Conservation (phyloP, 2,888 invertebrate species). For the Sphaerophoria rueppellii region DNA sequence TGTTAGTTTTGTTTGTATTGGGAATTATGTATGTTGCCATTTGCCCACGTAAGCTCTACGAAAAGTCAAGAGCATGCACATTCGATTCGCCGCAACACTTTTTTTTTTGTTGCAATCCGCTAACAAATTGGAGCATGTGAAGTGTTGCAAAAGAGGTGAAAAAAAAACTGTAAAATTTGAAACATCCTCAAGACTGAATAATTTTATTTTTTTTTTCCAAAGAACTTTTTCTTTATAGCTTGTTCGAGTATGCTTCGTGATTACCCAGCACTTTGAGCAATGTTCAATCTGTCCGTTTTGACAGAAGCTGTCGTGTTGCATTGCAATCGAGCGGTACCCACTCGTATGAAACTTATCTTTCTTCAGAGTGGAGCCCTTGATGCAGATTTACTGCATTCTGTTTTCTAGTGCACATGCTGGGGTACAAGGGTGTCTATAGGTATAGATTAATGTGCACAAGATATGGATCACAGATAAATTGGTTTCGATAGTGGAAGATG, state of each 20-base stretch:
- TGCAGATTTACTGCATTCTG: slow-evolving; percentile 31
- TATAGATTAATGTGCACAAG: slow-evolving; percentile 67
- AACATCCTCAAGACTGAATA: slow-evolving; percentile 18
- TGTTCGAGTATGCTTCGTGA: slow-evolving; percentile 18
- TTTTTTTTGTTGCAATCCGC: slow-evolving; percentile 48
- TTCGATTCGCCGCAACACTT: slow-evolving; percentile 42
- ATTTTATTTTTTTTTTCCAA: not conserved
- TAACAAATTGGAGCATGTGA: slow-evolving; percentile 61
- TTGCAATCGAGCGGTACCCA: slow-evolving; percentile 56
- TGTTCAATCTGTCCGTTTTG: slow-evolving; percentile 71
- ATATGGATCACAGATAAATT: slow-evolving; percentile 73
- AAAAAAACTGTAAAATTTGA: not conserved
- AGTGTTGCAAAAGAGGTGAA: slow-evolving; percentile 37
- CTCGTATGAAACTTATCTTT: slow-evolving; percentile 36
- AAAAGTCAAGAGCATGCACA: slow-evolving; percentile 69
- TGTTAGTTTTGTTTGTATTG: slow-evolving; percentile 30
- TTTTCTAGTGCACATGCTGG: not conserved
- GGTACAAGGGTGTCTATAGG: slow-evolving; percentile 54
- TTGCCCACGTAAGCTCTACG: slow-evolving; percentile 39
- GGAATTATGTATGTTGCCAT: slow-evolving; percentile 57
- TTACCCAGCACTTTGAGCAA: slow-evolving; percentile 47
- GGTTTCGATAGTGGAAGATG: slow-evolving; percentile 68
- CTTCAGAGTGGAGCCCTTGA: slow-evolving; percentile 42
- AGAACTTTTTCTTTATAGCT: not conserved
- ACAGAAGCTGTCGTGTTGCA: slow-evolving; percentile 67